These are phyloP conservation scores for Drosophila seguyi DNA, from an alignment of 1,140 invertebrate species.

Conservation along the genomic window DNA sequence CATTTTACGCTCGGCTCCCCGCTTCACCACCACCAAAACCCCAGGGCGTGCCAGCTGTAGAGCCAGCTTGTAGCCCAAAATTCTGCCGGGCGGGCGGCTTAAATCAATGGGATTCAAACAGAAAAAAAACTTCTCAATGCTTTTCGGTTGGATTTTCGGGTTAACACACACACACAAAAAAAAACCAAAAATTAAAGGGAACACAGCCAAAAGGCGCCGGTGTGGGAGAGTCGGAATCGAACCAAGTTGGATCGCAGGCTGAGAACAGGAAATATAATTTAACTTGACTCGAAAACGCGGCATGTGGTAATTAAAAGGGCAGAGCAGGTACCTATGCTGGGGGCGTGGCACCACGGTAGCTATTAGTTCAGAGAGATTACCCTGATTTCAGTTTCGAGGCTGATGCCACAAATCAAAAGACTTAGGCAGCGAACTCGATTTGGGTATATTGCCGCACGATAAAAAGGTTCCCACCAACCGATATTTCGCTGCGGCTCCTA, in stretches of 20 bases:
- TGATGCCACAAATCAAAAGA: conserved; percentile 74
- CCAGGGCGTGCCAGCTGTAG: conserved; percentile 53
- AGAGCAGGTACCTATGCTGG: conserved; percentile 70
- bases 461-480: conserved; percentile 70
- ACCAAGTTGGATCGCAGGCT: background rate
- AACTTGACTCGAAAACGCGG: conserved; percentile 71
- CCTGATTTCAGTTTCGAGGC: conserved; percentile 42
- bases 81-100: conserved; percentile 58
- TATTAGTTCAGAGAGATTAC: conserved; percentile 72
- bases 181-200: conserved; percentile 6
- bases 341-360: conserved; percentile 75
- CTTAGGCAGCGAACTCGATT: conserved; percentile 75
- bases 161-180: background rate
- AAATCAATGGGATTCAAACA: conserved; percentile 68
- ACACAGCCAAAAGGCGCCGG: conserved; percentile 39
- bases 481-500: conserved; percentile 38
- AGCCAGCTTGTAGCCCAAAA: conserved; percentile 23
- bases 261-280: conserved; percentile 83
- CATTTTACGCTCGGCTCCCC: conserved; percentile 68
- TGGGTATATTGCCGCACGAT: conserved; percentile 8
- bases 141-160: conserved; percentile 44
- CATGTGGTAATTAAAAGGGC: conserved; percentile 83
- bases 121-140: conserved; percentile 47
- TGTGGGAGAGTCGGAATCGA: conserved; percentile 22
- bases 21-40: conserved; percentile 4